These are phyloP conservation scores for Papilio demoleus DNA, from an alignment of 2,888 invertebrate genomes.

Conservation along the genomic window DNA sequence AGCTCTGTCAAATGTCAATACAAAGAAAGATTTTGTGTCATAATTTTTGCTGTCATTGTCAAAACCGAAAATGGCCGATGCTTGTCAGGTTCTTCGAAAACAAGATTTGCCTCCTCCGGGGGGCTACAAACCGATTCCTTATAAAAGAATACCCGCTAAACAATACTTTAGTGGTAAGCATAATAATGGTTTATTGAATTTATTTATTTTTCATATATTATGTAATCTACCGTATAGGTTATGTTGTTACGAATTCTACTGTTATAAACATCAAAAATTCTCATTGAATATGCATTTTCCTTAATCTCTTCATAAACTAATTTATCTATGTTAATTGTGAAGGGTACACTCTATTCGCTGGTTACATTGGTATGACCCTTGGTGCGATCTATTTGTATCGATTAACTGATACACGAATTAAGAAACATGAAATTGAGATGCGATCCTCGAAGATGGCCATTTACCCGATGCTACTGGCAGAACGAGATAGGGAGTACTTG, in stretches of 20 bases:
- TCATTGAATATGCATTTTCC: no score
- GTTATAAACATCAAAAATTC: no score
- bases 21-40: not conserved
- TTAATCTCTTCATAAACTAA: not conserved
- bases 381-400: slow-evolving; percentile 83
- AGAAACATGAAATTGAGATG: slow-evolving; percentile 87
- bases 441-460: slow-evolving; percentile 90
- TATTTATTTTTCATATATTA: slow-evolving; percentile 54
- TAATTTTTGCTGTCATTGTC: slow-evolving; percentile 30
- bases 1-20: no score
- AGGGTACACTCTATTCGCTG: slow-evolving; percentile 86
- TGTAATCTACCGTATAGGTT: slow-evolving; percentile 69
- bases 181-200: not conserved
- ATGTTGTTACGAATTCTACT: slow-evolving; percentile 47
- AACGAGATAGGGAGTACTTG: slow-evolving; percentile 92
- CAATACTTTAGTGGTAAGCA: slow-evolving; percentile 86
- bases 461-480: slow-evolving; percentile 90
- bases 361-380: slow-evolving; percentile 84
- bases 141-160: slow-evolving; percentile 88
- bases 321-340: slow-evolving; percentile 46
- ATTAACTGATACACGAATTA: slow-evolving; percentile 78
- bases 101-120: slow-evolving; percentile 98
- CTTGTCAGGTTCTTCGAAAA: slow-evolving; percentile 62
- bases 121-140: slow-evolving; percentile 92
- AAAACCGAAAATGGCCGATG: slow-evolving; percentile 64